Evolutionary conservation across 1,140 invertebrate genomes (phyloP).

Genomic region (Dermatophagoides farinae): DNA sequence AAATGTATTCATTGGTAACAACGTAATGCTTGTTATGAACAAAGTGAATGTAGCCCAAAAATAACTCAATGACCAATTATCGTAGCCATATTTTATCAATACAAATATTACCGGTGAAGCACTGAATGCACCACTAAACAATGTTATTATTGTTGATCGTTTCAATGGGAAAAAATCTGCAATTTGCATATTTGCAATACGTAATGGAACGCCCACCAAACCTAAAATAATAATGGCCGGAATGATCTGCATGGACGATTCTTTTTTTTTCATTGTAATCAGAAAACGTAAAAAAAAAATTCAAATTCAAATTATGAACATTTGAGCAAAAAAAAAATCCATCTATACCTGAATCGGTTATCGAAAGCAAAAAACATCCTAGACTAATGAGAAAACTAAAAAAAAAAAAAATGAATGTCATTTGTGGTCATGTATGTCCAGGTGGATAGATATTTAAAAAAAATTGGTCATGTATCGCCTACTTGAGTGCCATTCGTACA

Average conservation of each 20-base stretch:
- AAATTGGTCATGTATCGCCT: constrained; percentile 3
- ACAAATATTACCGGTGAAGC: constrained; percentile 20
- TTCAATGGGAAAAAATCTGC: constrained; percentile 18
- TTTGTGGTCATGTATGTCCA: too few relatives aligned
- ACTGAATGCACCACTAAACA: constrained; percentile 19
- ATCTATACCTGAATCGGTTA: constrained; percentile 12
- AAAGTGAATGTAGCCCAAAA: constrained; percentile 14
- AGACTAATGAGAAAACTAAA: neutral
- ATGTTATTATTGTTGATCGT: constrained; percentile 19
- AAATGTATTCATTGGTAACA: constrained; percentile 18
- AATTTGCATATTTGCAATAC: constrained; percentile 20
- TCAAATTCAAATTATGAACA: neutral
- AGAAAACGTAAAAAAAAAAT: too few relatives aligned
- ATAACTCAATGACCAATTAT: constrained; percentile 15
- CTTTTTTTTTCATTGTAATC: too few relatives aligned
- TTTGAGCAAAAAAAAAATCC: neutral
- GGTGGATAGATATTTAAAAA: neutral
- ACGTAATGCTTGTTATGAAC: constrained; percentile 15
- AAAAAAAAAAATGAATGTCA: neutral
- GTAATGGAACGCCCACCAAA: constrained; percentile 18
- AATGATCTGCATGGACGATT: constrained; percentile 16
- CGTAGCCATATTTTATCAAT: constrained; percentile 18
- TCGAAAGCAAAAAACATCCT: constrained; percentile 10
- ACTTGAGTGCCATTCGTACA: constrained; percentile 19
- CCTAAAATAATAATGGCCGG: constrained; percentile 18